Conservation (phyloP, 2,797 vertebrate species). For the Podarcis siculus region DNA sequence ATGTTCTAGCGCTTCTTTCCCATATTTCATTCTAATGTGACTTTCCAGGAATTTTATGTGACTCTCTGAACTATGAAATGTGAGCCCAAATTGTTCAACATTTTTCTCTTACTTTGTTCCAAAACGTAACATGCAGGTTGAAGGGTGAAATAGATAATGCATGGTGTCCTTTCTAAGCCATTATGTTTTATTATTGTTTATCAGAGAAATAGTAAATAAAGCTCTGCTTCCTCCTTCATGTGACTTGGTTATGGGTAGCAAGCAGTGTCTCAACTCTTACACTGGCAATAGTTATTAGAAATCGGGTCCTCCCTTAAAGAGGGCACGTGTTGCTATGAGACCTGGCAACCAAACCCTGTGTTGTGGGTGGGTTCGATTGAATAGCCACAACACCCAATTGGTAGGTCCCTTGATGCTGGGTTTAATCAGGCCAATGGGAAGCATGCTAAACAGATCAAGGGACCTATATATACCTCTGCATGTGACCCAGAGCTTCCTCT, state of each 20-base stretch:
- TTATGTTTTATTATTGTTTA: background rate
- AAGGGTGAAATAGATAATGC: background rate
- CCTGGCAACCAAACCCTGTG: no score
- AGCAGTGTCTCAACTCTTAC: background rate
- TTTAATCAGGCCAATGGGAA: no score
- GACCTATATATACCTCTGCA: no score
- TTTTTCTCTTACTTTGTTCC: conserved; percentile 28
- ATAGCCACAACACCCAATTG: no score
- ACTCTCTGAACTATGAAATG: conserved; percentile 1
- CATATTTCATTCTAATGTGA: conserved; percentile 5
- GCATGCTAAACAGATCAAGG: no score
- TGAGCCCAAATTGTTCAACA: background rate
- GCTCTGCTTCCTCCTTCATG: background rate
- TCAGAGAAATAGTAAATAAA: no score
- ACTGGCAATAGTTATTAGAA: background rate
- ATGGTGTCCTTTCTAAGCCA: background rate
- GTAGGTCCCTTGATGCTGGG: no score
- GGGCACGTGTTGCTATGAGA: no score
- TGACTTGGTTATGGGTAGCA: background rate
- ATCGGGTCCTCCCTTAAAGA: no score
- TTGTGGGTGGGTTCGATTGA: no score
- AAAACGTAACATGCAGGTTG: conserved; percentile 12
- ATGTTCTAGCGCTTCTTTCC: background rate
- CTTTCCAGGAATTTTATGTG: conserved; percentile 5
- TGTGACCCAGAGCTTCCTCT: no score